phyloP scores from a whole-genome alignment of 2,797 vertebrate genomes.

The Lindbergichthys nudifrons region DNA sequence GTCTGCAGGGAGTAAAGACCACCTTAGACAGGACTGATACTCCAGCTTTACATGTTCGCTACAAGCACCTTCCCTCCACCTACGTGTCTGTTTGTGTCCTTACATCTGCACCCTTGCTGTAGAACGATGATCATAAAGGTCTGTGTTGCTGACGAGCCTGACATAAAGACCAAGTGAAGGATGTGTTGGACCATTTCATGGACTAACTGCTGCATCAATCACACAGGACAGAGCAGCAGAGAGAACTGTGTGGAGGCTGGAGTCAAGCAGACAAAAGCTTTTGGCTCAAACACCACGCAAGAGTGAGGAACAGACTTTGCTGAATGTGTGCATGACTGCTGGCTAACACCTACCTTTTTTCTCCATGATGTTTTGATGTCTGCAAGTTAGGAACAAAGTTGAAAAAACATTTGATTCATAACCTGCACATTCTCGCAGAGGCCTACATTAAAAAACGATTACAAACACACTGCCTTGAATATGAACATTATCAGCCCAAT shows the following conservation, averaged over 20 bases:
- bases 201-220: conserved; percentile 38
- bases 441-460: not conserved
- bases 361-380: conserved; percentile 7
- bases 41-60: conserved; percentile 25
- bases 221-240: conserved; percentile 24
- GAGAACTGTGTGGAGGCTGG: conserved; percentile 3
- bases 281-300: conserved; percentile 10
- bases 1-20: conserved; percentile 20
- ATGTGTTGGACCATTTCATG: conserved; percentile 31
- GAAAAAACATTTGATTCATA: conserved; percentile 1
- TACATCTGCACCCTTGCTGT: not conserved
- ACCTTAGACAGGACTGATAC: conserved; percentile 42
- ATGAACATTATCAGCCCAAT: not conserved
- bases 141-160: conserved; percentile 20
- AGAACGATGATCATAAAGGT: conserved; percentile 2
- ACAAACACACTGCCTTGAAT: not conserved
- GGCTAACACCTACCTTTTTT: not conserved
- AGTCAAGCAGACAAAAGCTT: conserved; percentile 5
- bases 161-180: conserved; percentile 28
- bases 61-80: not conserved
- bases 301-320: not conserved
- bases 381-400: not conserved
- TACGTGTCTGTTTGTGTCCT: not conserved
- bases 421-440: not conserved
- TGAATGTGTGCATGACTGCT: not conserved